Conservation (phyloP, 2,113 vertebrate species). For the Laticauda colubrina region DNA sequence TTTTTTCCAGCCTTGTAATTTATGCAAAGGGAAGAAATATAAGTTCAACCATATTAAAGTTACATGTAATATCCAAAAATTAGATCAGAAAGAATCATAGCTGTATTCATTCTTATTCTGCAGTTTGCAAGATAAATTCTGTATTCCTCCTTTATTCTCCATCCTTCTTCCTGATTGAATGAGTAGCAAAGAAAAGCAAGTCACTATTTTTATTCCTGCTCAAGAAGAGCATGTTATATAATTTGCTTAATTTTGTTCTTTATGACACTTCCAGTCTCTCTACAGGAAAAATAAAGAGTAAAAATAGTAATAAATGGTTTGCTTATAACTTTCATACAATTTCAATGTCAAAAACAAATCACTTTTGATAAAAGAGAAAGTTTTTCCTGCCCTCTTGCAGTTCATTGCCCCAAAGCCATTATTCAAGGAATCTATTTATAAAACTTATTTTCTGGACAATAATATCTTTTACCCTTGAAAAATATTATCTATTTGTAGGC, state of each 20-base stretch:
- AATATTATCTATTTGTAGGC: constrained; percentile 53
- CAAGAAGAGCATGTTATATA: constrained; percentile 55
- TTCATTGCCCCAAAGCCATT: constrained; percentile 59
- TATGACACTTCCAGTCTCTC: constrained; percentile 45
- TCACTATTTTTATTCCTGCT: constrained; percentile 52
- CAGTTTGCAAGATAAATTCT: constrained; percentile 39
- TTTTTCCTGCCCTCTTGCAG: constrained; percentile 52
- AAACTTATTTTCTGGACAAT: constrained; percentile 44
- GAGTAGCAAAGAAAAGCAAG: constrained; percentile 30
- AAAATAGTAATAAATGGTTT: constrained; percentile 57
- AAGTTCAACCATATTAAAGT: constrained; percentile 61
- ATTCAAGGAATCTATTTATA: constrained; percentile 56
- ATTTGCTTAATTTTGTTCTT: constrained; percentile 64
- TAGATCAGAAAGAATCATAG: constrained; percentile 63
- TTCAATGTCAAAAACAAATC: constrained; percentile 63
- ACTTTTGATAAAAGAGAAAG: constrained; percentile 40
- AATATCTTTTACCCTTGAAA: constrained; percentile 53
- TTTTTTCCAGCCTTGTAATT: constrained; percentile 67
- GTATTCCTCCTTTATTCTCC: constrained; percentile 32
- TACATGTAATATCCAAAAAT: constrained; percentile 61
- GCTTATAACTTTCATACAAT: constrained; percentile 65
- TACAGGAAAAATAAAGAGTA: constrained; percentile 39
- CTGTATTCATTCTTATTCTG: constrained; percentile 7
- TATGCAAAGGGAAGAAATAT: constrained; percentile 37
- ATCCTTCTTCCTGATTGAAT: constrained; percentile 28